These are phyloP conservation scores for Mixornis gularis DNA, from an alignment of 2,113 vertebrate genomes.

Conservation along the genomic window DNA sequence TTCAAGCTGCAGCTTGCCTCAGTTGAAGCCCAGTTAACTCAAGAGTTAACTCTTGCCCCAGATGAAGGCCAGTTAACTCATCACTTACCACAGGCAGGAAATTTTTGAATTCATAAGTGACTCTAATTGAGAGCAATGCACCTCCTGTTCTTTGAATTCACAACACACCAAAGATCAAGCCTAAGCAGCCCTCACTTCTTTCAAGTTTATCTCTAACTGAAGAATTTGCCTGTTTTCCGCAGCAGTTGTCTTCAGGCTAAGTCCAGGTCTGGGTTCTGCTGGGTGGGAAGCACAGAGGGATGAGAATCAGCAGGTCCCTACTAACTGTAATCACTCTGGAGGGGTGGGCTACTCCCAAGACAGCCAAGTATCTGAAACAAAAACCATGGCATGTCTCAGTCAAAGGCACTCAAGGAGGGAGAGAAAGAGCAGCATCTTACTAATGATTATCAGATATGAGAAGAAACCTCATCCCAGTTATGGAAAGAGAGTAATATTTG, in stretches of 20 bases:
- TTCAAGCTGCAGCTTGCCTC: constrained; percentile 27
- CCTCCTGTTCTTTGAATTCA: neutral
- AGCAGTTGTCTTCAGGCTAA: neutral
- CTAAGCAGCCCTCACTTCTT: neutral
- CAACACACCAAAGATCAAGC: neutral
- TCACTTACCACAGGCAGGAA: neutral
- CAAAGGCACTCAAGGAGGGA: neutral
- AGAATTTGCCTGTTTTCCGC: neutral
- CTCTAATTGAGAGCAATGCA: neutral
- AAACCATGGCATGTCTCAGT: neutral
- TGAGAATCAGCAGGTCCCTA: neutral
- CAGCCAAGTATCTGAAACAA: neutral
- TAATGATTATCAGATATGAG: neutral
- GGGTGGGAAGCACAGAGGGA: neutral
- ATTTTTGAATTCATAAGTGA: neutral
- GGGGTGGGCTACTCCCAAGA: neutral
- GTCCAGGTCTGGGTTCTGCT: neutral
- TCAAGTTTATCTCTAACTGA: constrained; percentile 39
- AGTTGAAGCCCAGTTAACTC: neutral
- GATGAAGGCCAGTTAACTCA: neutral
- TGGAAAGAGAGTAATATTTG: neutral
- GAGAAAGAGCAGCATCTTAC: neutral
- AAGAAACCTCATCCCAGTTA: neutral
- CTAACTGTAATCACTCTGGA: neutral
- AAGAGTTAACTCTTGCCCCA: neutral